Evolutionary conservation across 1,140 invertebrate species (phyloP).

Genomic region (Holcopasites calliopsidis): DNA sequence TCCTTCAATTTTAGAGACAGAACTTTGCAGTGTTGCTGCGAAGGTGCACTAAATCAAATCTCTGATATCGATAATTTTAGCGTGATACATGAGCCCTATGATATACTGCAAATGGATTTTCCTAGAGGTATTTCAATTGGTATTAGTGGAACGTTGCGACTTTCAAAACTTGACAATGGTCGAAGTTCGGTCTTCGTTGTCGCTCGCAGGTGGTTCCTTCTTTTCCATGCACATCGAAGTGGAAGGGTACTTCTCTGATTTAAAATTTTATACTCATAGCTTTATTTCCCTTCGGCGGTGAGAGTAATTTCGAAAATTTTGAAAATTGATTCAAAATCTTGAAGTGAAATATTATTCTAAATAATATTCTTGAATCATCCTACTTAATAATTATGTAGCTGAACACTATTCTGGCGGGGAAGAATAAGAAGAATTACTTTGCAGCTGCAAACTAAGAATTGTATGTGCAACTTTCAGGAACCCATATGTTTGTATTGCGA

Average conservation of each 20-base stretch:
- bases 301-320: not conserved
- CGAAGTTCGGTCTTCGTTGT: slow-evolving; percentile 1
- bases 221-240: not conserved
- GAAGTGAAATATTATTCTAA: no score
- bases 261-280: not conserved
- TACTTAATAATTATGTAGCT: no score
- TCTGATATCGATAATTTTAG: slow-evolving; percentile 25
- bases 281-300: not conserved
- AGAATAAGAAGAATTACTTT: no score
- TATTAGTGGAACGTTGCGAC: not conserved
- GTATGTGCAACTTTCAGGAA: no score
- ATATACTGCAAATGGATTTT: slow-evolving; percentile 45
- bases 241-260: not conserved
- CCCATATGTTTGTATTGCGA: no score
- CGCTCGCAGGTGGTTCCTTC: slow-evolving; percentile 15
- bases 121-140: slow-evolving; percentile 10
- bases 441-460: no score
- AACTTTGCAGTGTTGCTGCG: not conserved
- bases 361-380: no score
- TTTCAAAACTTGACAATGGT: slow-evolving; percentile 15
- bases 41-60: slow-evolving; percentile 7
- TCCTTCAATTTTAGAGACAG: not conserved
- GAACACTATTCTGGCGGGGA: no score
- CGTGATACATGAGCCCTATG: slow-evolving; percentile 15
- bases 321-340: not conserved